phyloP scores from a whole-genome alignment of 1,140 invertebrate genomes.

The Antheraea pernyi region DNA sequence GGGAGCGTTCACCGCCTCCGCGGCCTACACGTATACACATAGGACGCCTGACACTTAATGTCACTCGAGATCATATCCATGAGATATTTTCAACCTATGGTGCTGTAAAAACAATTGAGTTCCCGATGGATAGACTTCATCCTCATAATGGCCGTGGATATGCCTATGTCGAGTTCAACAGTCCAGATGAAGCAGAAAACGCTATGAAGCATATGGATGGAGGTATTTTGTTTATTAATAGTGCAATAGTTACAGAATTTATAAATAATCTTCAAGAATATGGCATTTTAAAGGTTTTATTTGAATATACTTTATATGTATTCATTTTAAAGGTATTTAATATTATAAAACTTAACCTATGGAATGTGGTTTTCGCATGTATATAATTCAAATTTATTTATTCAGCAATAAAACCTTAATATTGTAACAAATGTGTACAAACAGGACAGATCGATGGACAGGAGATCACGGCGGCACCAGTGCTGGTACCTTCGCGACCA shows the following conservation, averaged over 20 bases:
- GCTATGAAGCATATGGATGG: slow-evolving; percentile 99
- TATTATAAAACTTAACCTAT: too few species aligned
- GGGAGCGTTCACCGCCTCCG: slow-evolving; percentile 91
- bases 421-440: slow-evolving; percentile 17
- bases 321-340: too few species aligned
- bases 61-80: slow-evolving; percentile 94
- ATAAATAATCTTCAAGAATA: too few species aligned
- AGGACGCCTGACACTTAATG: slow-evolving; percentile 94
- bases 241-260: too few species aligned
- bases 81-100: slow-evolving; percentile 98
- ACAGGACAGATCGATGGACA: slow-evolving; percentile 92
- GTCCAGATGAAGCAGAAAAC: slow-evolving; percentile 96
- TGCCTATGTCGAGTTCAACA: slow-evolving; percentile 97
- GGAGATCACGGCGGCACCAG: slow-evolving; percentile 95
- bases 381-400: slow-evolving; percentile 5
- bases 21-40: slow-evolving; percentile 95
- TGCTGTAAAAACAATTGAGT: slow-evolving; percentile 93
- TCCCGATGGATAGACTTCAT: slow-evolving; percentile 93
- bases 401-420: too few species aligned
- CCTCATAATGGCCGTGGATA: slow-evolving; percentile 92
- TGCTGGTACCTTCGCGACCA: slow-evolving; percentile 88
- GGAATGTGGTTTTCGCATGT: too few species aligned
- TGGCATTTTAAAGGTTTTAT: too few species aligned
- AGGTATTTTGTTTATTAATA: slow-evolving; percentile 82
- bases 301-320: too few species aligned